Percentiles rank a stretch among this genome's conserved stretches.
Evolutionary conservation across 2,113 vertebrate species (phyloP).

Genomic region (Crotalus tigris): DNA sequence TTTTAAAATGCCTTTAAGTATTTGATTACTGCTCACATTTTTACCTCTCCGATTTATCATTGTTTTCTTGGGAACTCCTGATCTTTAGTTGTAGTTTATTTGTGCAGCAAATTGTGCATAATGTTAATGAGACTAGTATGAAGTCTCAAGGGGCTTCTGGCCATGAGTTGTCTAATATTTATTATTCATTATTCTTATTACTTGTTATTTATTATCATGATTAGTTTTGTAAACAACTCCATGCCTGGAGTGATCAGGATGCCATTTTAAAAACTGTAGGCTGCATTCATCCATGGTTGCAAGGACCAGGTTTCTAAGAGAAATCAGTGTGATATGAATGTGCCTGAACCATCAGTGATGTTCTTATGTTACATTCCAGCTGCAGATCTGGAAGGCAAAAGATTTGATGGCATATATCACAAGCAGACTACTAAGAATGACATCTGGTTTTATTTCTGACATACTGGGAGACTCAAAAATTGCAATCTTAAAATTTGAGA

Average conservation of each 20-base stretch:
- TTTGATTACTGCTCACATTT: conserved; percentile 29
- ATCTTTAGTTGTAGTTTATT: conserved; percentile 64
- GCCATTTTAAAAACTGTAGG: conserved; percentile 58
- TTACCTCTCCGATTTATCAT: conserved; percentile 61
- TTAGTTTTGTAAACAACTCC: conserved; percentile 59
- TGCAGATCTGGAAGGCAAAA: not conserved
- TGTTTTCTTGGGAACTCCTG: conserved; percentile 60
- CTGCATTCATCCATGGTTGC: conserved; percentile 17
- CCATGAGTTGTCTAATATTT: conserved; percentile 49
- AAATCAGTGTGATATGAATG: not conserved
- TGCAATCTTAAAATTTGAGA: not conserved
- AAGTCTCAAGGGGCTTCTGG: conserved; percentile 55
- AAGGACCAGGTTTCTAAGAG: not conserved
- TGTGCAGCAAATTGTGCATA: conserved; percentile 59
- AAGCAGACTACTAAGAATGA: not conserved
- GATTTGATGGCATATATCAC: not conserved
- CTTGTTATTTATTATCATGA: conserved; percentile 68
- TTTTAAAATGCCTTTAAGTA: conserved; percentile 55
- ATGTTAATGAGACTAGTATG: conserved; percentile 29
- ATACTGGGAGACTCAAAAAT: not conserved
- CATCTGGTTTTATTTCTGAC: not conserved
- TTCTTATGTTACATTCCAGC: not conserved
- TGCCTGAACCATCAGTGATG: not conserved
- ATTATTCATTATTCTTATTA: conserved; percentile 69
- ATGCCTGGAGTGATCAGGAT: conserved; percentile 57